Conservation (phyloP, 1,140 invertebrate genomes). For the Eupristina koningsbergeri region DNA sequence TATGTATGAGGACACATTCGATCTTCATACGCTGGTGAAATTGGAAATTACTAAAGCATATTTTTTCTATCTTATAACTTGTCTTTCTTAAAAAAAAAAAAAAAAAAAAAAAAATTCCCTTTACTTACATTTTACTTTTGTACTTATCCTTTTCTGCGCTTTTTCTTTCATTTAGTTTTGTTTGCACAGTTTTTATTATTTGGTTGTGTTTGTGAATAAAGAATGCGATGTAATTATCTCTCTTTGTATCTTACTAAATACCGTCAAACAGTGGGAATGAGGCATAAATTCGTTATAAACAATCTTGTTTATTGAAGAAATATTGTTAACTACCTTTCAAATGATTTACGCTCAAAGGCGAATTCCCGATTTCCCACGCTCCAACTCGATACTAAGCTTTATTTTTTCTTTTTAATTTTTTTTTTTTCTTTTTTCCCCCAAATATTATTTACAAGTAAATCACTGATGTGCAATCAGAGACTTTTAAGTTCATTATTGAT, state of each 20-base stretch:
- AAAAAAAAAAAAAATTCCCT: too few species aligned
- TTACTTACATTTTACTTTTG: not conserved
- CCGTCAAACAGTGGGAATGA: not conserved
- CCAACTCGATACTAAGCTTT: too few species aligned
- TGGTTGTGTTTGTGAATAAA: not conserved
- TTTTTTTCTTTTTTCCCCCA: too few species aligned
- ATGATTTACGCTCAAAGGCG: too few species aligned
- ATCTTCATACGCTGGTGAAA: constrained; percentile 41
- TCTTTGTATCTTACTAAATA: not conserved
- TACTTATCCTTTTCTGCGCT: not conserved
- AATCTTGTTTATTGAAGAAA: not conserved
- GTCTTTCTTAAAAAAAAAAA: not conserved
- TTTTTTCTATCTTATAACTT: constrained; percentile 32
- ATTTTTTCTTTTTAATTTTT: too few species aligned
- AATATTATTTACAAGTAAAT: not conserved
- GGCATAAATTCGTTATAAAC: not conserved
- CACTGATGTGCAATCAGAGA: not conserved
- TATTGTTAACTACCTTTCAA: too few species aligned
- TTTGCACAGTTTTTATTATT: constrained; percentile 37
- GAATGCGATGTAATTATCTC: not conserved
- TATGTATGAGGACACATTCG: constrained; percentile 14
- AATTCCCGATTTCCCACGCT: too few species aligned
- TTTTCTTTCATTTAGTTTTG: constrained; percentile 38
- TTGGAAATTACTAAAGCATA: constrained; percentile 47
- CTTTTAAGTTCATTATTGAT: not conserved